Conservation (phyloP, 2,797 vertebrate genomes). For the Scomberomorus guttatus region DNA sequence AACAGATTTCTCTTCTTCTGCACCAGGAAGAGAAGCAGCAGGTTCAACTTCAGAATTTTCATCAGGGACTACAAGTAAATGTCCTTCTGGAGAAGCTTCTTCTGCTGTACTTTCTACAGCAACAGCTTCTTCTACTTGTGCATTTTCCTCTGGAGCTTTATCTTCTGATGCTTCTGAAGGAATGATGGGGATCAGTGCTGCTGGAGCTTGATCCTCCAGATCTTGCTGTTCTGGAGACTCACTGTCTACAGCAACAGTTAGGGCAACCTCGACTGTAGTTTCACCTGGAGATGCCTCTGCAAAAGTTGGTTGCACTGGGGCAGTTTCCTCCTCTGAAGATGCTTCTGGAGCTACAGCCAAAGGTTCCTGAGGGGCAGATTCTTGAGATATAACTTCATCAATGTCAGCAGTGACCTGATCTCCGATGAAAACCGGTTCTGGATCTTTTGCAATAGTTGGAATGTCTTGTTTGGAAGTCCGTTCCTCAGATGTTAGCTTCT, state of each 20-base stretch:
- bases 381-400: slow-evolving; percentile 1
- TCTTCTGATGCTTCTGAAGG: not conserved
- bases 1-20: slow-evolving; percentile 25
- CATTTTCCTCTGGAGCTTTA: not conserved
- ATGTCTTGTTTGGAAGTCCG: slow-evolving; percentile 21
- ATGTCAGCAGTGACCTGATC: not conserved
- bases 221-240: not conserved
- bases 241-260: not conserved
- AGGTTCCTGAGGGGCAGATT: slow-evolving; percentile 14
- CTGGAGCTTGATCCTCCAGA: not conserved
- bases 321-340: slow-evolving; percentile 4
- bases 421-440: not conserved
- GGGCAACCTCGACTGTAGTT: not conserved
- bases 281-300: slow-evolving; percentile 18
- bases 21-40: not conserved
- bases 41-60: not conserved
- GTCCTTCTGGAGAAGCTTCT: slow-evolving; percentile 11
- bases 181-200: not conserved
- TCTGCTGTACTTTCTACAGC: not conserved
- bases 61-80: not conserved
- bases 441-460: slow-evolving; percentile 19
- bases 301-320: not conserved
- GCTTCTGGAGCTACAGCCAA: slow-evolving; percentile 17
- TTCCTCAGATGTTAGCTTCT: not conserved
- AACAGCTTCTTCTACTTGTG: not conserved